phyloP scores from a whole-genome alignment of 1,140 invertebrate species.

The Drosophila busckii region DNA sequence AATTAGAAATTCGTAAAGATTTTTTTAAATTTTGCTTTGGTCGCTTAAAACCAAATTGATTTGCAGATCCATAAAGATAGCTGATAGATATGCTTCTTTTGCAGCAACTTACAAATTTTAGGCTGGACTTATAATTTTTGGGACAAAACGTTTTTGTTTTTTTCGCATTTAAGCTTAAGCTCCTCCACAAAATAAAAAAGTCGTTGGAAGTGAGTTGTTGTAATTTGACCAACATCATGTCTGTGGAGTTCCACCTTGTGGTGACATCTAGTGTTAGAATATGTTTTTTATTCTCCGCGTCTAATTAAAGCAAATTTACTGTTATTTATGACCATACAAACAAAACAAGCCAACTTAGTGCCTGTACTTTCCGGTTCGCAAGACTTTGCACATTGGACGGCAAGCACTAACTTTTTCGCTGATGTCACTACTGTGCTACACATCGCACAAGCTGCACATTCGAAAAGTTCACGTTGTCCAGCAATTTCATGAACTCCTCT shows the following conservation, averaged over 20 bases:
- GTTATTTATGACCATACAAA: neutral
- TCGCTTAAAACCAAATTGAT: neutral
- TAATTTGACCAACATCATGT: neutral
- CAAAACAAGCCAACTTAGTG: neutral
- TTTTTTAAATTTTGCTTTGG: neutral
- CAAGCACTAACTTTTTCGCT: neutral
- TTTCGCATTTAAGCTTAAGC: conserved; percentile 1
- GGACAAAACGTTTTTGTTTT: neutral
- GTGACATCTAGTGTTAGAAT: conserved; percentile 1
- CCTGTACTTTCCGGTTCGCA: conserved; percentile 1
- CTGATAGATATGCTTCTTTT: conserved; percentile 1
- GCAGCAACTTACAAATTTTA: neutral
- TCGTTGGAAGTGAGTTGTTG: neutral
- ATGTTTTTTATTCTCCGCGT: neutral
- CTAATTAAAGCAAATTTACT: neutral
- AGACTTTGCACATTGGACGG: neutral
- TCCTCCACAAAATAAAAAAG: conserved; percentile 12
- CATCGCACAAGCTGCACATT: neutral
- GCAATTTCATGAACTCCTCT: neutral
- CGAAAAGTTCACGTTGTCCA: neutral
- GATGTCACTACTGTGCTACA: neutral
- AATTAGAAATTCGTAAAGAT: neutral
- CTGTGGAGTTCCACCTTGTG: conserved; percentile 6
- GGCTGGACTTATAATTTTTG: neutral
- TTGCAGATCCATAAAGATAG: conserved; percentile 1